Evolutionary conservation across 2,113 vertebrate genomes (phyloP).

Genomic region (Ginglymostoma cirratum): DNA sequence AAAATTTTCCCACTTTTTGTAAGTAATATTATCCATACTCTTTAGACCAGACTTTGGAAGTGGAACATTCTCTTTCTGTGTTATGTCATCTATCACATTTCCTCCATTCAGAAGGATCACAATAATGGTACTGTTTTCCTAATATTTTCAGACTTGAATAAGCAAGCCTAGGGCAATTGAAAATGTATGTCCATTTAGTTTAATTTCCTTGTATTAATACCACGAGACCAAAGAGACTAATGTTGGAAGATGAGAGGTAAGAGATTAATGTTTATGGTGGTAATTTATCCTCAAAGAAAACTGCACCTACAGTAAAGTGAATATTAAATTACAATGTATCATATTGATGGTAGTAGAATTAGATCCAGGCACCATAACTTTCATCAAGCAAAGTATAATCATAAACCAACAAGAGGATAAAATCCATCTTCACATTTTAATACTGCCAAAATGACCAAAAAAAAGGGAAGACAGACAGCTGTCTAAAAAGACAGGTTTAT

Average conservation of each 20-base stretch:
- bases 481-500: constrained; percentile 31
- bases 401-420: background rate
- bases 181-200: background rate
- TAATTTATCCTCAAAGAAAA: background rate
- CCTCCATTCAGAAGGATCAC: background rate
- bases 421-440: background rate
- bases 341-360: background rate
- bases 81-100: background rate
- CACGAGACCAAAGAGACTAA: background rate
- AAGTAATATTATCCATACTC: background rate
- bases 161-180: background rate
- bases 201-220: background rate
- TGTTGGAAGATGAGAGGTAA: background rate
- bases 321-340: background rate
- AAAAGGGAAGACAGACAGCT: background rate
- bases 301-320: background rate
- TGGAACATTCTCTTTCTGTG: background rate
- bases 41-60: background rate
- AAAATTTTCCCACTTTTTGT: background rate
- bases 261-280: background rate
- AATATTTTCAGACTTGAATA: background rate
- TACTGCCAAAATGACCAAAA: background rate
- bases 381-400: background rate
- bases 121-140: background rate
- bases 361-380: background rate